phyloP scores from a whole-genome alignment of 2,113 vertebrate genomes.

The Nicator chloris region DNA sequence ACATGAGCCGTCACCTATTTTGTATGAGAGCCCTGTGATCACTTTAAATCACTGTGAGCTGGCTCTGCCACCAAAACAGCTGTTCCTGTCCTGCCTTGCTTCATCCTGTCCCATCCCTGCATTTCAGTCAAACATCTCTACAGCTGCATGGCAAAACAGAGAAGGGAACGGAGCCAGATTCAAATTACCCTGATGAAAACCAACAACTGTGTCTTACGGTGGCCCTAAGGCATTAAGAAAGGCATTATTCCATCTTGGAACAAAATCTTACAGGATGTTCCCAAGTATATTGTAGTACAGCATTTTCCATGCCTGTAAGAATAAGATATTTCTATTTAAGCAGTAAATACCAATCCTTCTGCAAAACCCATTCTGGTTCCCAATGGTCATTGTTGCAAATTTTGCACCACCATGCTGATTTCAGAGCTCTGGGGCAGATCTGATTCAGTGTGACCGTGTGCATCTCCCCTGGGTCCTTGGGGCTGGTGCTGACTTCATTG shows the following conservation, averaged over 20 bases:
- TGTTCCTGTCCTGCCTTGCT: not conserved
- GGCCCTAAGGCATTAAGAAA: not conserved
- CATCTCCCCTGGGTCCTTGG: not conserved
- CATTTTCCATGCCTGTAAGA: not conserved
- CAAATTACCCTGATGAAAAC: not conserved
- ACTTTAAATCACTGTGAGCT: not conserved
- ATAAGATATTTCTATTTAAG: not conserved
- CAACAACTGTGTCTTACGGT: not conserved
- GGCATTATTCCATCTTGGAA: not conserved
- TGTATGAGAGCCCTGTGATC: not conserved
- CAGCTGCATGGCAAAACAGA: not conserved
- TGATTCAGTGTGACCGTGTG: not conserved
- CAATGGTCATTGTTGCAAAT: not conserved
- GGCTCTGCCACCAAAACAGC: not conserved
- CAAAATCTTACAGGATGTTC: not conserved
- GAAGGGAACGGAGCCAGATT: not conserved
- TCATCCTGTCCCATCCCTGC: not conserved
- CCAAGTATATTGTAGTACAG: not conserved
- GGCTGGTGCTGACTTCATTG: not conserved
- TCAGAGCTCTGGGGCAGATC: not conserved
- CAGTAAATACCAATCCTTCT: not conserved
- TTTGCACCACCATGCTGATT: not conserved
- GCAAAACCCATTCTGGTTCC: not conserved
- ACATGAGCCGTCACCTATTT: not conserved
- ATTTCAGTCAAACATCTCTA: not conserved